Base-by-base conservation (phyloP, 2,888 invertebrate species). In the Branchipolynoe longqiensis region DNA sequence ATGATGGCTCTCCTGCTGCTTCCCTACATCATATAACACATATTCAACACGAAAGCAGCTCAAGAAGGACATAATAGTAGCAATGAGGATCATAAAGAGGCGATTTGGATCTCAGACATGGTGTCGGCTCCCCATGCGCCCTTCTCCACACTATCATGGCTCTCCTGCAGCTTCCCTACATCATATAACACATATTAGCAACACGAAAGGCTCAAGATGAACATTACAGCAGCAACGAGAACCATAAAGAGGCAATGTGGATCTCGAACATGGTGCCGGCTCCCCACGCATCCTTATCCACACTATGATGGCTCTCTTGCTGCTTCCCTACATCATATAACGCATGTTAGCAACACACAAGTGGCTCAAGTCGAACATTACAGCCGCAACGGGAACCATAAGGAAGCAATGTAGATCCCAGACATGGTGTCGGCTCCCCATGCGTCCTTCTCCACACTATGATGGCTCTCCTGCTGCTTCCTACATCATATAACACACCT, bases 321-420 rank as follows among this genome's bases (percentile, higher is more conserved):
- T 40, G 48, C 18, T 62, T 73, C 38, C 62, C 83, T 83, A 40
- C 2, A 58, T n/a, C n/a, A n/a, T n/a, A n/a, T n/a, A n/a, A n/a
- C n/a, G 41, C 8, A 12, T 48, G 48, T 12, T 48, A 48, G 18
- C 8, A 18, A 12, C 18, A 18, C 18, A 18, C 8, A 18, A 48
- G 8, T 48, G 48, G 48, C 18, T 12, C 48, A 12, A 12, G 8
- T 12, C 18, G 48, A 48, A 18, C 18, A 12, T 18, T 12, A 18
- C 48, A n/a, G n/a, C n/a, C n/a, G n/a, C n/a, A n/a, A n/a, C n/a
- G n/a, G n/a, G n/a, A n/a, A n/a, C n/a, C n/a, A n/a, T n/a, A n/a
- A n/a, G n/a, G n/a, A n/a, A n/a, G 96, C 95, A 22, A 99, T 94
- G 92, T 96, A 96, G 28, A 97, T 95, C 92, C 97, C 96, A 38